A percentile compares a stretch with the other conserved stretches of the same genome.
phyloP scores from a whole-genome alignment of 2,888 invertebrate species.

The Drosophila mayaguana region DNA sequence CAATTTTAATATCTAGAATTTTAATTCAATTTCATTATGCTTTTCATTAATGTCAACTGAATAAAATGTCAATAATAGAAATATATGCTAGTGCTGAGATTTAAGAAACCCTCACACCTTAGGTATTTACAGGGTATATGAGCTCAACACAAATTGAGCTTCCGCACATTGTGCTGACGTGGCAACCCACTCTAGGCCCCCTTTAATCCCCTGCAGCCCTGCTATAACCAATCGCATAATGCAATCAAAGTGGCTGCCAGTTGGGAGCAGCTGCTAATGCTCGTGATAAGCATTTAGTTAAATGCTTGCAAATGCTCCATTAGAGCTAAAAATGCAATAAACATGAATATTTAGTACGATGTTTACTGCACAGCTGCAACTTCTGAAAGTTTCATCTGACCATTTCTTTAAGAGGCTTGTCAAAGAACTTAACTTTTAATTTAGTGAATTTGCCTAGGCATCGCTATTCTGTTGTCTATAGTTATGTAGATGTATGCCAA shows the following conservation, averaged over 20 bases:
- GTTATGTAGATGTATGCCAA: background rate
- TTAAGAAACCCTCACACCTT: background rate
- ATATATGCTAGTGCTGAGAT: background rate
- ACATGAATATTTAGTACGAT: background rate
- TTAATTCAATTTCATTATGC: background rate
- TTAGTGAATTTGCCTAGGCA: no score
- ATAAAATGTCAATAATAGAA: background rate
- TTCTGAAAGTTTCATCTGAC: background rate
- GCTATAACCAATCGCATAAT: conserved; percentile 6
- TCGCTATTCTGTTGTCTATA: background rate
- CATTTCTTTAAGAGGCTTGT: background rate
- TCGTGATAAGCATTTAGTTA: conserved; percentile 23
- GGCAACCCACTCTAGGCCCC: background rate
- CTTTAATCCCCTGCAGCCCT: background rate
- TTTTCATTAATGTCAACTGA: background rate
- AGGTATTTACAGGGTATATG: conserved; percentile 2
- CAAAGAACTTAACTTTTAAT: background rate
- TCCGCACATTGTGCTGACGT: conserved; percentile 35
- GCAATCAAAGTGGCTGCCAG: conserved; percentile 40
- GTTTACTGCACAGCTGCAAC: background rate
- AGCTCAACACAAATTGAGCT: conserved; percentile 29
- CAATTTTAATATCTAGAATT: no score
- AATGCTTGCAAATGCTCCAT: conserved; percentile 2
- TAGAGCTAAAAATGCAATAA: background rate
- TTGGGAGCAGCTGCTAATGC: conserved; percentile 11